Evolutionary conservation across 23 tunicate species (phyloP).

Genomic region (Halocynthia roretzi): DNA sequence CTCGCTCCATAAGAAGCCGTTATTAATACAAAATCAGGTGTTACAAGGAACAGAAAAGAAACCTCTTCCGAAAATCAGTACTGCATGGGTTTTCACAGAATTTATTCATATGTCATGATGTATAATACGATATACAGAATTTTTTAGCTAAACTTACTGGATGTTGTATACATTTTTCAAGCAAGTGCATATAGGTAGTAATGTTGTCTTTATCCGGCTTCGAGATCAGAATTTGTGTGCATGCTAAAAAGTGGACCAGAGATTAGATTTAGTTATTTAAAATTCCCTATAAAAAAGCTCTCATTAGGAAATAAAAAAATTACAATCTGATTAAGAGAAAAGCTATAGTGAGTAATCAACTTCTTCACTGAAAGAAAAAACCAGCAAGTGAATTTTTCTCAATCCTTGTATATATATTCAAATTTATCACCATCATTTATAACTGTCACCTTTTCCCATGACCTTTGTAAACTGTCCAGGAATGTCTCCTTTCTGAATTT

Average conservation of each 20-base stretch:
- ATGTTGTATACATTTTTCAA: constrained; percentile 77
- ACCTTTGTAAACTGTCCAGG: constrained; percentile 78
- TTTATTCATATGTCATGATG: no score
- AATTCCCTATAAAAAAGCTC: not conserved
- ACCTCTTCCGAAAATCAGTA: no score
- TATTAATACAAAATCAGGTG: not conserved
- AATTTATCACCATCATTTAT: not conserved
- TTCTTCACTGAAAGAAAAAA: no score
- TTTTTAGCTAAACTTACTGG: constrained; percentile 34
- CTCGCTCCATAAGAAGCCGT: not conserved
- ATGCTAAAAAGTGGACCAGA: constrained; percentile 33
- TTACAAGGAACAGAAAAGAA: not conserved
- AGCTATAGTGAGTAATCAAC: no score
- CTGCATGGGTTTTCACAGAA: no score
- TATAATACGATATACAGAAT: no score
- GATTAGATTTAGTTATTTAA: not conserved
- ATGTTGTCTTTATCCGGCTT: constrained; percentile 83
- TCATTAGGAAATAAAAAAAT: no score
- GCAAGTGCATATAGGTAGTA: constrained; percentile 56
- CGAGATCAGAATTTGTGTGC: constrained; percentile 78
- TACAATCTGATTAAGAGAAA: no score
- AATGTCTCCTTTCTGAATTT: constrained; percentile 70
- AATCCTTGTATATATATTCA: not conserved
- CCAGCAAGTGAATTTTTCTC: not conserved
- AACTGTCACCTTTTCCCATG: constrained; percentile 68